A percentile compares a stretch with the other conserved stretches of the same genome.
These are phyloP conservation scores for Tetranychus urticae DNA, from an alignment of 1,140 invertebrate species.

Conservation along the genomic window DNA sequence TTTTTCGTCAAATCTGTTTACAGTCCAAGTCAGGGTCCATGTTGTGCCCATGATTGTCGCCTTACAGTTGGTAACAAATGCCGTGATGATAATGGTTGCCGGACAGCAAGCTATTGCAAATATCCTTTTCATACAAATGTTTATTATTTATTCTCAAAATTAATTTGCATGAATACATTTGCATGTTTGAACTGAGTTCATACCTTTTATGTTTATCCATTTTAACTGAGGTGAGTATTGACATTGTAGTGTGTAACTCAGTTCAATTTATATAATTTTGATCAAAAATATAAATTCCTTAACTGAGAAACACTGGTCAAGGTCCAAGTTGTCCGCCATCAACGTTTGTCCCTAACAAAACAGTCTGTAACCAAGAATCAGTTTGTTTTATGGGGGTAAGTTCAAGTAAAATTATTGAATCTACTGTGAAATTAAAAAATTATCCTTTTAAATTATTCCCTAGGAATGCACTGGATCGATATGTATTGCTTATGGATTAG, in stretches of 20 bases:
- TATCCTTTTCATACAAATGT: slow-evolving; percentile 13
- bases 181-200: no score
- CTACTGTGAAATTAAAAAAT: neutral
- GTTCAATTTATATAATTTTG: no score
- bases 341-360: slow-evolving; percentile 73
- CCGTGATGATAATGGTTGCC: slow-evolving; percentile 75
- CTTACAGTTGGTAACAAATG: slow-evolving; percentile 66
- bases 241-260: no score
- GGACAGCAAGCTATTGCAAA: slow-evolving; percentile 56
- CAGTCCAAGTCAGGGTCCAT: slow-evolving; percentile 48
- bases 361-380: slow-evolving; percentile 72
- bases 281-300: slow-evolving; percentile 5
- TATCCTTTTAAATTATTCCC: slow-evolving; percentile 10
- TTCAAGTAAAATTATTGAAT: slow-evolving; percentile 10
- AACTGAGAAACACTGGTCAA: slow-evolving; percentile 26
- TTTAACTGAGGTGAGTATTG: neutral
- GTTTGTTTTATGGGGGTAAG: slow-evolving; percentile 83
- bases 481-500: slow-evolving; percentile 70
- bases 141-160: neutral
- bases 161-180: no score
- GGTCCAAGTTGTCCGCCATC: slow-evolving; percentile 66
- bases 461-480: slow-evolving; percentile 77
- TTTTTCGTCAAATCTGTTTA: neutral
- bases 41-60: slow-evolving; percentile 67
- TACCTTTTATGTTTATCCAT: neutral